Evolutionary conservation across 1,140 invertebrate species (phyloP), one percentile per base, ranked within the genome.

Genomic region (Bombus difficillimus): DNA sequence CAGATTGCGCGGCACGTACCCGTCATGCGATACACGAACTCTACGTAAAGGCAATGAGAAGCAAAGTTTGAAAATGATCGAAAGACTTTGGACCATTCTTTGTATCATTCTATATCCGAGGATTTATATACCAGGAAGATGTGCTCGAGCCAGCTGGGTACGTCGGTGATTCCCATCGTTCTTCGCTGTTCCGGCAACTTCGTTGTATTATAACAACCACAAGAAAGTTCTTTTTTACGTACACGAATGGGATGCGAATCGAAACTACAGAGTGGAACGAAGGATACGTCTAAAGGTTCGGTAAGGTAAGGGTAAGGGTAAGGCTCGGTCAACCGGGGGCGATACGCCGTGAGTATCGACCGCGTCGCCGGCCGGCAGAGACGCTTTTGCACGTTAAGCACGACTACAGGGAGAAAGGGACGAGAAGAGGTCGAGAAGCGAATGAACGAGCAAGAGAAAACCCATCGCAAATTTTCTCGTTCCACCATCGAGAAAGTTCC

Each of bases 261-360:
- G n/a, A 13, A 71, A 22, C 8, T 43, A 22, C 37, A 2, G 69
- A 57, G n/a, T 86, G 47, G 28, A 69, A 69, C 68, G 28, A 10
- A 18, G 22, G 34, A 53, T 13, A 69, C n/a, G 62, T 82, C 74
- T 79, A 66, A 86, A 89, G 84, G 76, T 89, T 89, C 68, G 41
- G 72, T 76, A 85, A 84, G 73, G 81, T 88, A 89, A 89, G 73
- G 81, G 87, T 39, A 39, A 89, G 74, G 81, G 87, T 90, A 77
- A 90, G 86, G 89, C 82, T 90, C 88, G 89, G 89, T 90, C 89
- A 90, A 73, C 88, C 81, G 79, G 75, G 88, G 86, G 86, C 86
- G 88, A 90, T 90, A 93, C 83, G 87, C 79, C 89, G 88, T 88
- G 92, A 91, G 92, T 94, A 94, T 93, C 92, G 94, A 94, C 93